Percentiles rank a stretch among this genome's conserved stretches.
Evolutionary conservation across 1,140 invertebrate genomes (phyloP).

Genomic region (Mercenaria mercenaria): DNA sequence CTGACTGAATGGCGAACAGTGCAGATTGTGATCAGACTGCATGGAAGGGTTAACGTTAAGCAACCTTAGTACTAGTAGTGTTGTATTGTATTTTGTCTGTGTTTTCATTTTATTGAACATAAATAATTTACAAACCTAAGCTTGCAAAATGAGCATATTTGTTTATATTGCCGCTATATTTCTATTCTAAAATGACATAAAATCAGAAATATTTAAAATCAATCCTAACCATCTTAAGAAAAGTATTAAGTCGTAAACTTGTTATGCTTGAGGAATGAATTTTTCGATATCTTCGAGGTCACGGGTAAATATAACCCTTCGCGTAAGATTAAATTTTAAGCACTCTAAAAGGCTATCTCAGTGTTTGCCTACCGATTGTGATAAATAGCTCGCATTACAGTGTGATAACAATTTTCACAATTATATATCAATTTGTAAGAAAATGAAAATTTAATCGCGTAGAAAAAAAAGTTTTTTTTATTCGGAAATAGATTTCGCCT

Average conservation of each 20-base stretch:
- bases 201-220: background rate
- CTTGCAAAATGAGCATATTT: no score
- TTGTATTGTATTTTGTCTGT: no score
- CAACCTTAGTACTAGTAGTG: no score
- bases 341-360: conserved; percentile 11
- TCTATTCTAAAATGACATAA: background rate
- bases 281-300: background rate
- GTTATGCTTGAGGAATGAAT: conserved; percentile 11
- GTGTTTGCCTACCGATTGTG: conserved; percentile 7
- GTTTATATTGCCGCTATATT: background rate
- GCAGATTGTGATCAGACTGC: no score
- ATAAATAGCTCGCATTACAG: background rate
- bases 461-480: background rate
- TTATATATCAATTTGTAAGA: conserved; percentile 35
- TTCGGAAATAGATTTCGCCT: background rate
- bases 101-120: no score
- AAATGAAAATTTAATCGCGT: conserved; percentile 23
- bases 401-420: conserved; percentile 21
- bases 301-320: conserved; percentile 23
- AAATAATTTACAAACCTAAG: no score
- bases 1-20: no score
- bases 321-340: conserved; percentile 30
- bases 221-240: background rate
- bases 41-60: no score
- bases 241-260: background rate